These are phyloP conservation scores for Trichogramma pretiosum DNA, from an alignment of 1,140 invertebrate species.

Conservation along the genomic window DNA sequence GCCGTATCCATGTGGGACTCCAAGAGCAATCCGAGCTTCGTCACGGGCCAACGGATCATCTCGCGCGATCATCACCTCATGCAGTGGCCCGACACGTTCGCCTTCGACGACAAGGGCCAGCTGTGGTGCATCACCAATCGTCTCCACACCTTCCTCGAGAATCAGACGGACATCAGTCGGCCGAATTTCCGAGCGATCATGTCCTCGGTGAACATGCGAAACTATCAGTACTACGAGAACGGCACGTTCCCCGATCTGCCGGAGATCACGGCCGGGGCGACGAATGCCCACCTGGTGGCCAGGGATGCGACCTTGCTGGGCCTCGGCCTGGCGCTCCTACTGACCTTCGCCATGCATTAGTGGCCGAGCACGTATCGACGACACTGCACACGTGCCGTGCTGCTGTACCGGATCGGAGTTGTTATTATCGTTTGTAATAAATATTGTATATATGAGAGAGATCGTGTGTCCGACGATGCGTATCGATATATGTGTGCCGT, in stretches of 20 bases:
- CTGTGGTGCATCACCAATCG: conserved; percentile 58
- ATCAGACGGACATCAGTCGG: conserved; percentile 43
- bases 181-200: conserved; percentile 54
- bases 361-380: no score
- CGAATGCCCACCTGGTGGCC: background rate
- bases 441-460: no score
- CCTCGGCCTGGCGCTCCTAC: background rate
- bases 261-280: conserved; percentile 31
- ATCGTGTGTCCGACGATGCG: no score
- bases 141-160: conserved; percentile 54
- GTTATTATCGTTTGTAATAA: no score
- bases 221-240: conserved; percentile 52
- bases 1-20: conserved; percentile 61
- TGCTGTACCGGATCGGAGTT: no score
- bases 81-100: conserved; percentile 65
- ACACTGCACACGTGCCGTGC: no score
- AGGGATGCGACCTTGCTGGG: background rate
- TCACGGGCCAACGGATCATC: conserved; percentile 50
- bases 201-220: conserved; percentile 48
- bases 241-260: conserved; percentile 31
- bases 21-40: conserved; percentile 31
- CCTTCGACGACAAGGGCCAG: conserved; percentile 55
- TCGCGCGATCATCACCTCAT: conserved; percentile 54
- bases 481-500: no score
- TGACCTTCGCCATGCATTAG: no score